Evolutionary conservation across 2,888 invertebrate genomes (phyloP), one percentile per base, ranked within the genome.

Genomic region (Chaetogeoica ovagalla): DNA sequence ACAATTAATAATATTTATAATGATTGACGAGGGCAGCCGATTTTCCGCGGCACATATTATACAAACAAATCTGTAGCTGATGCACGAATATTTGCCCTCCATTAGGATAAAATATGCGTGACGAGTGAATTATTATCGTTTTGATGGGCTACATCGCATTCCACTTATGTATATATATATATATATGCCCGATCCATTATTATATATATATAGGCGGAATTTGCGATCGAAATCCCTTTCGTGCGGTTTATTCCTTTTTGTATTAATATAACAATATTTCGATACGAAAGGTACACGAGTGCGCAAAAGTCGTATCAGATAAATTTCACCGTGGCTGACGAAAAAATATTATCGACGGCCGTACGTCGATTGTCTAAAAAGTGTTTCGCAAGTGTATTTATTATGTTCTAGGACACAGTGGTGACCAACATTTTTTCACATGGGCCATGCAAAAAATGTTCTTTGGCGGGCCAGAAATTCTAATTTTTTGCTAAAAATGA

Each of bases 121-220:
- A 74, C 74, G 39, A 57, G 65, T 74, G 57, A 74, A 75, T 75
- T 57, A 75, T 75, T 57, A 75, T 75, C 57, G 43, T 75, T 75
- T 59, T 75, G 75, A 75, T 75, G 66, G 75, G 66, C n/a, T 75
- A 75, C 75, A 75, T 59, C 43, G 75, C 75, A 75, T 75, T 75
- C 57, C 75, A 75, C 75, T 75, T 75, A 71, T 19, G 17, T 30
- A 30, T 30, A 30, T 30, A 30, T 30, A 30, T 30, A 30, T 30
- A 30, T 30, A 30, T 37, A 39, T 63, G 19, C 48, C 48, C 62
- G 19, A 39, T 21, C 39, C 57, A 21, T 39, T 63, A 19, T 43
- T 11, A 11, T 65, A 13, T 11, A 13, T n/a, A 39, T 63, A 55
- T 55, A 19, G 17, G 15, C 21, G 5, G 8, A n/a, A 37, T 21